Percentiles rank a stretch among this genome's conserved stretches.
These are phyloP conservation scores for Prionailurus bengalensis DNA, from an alignment of 2,113 vertebrate genomes.

Conservation along the genomic window DNA sequence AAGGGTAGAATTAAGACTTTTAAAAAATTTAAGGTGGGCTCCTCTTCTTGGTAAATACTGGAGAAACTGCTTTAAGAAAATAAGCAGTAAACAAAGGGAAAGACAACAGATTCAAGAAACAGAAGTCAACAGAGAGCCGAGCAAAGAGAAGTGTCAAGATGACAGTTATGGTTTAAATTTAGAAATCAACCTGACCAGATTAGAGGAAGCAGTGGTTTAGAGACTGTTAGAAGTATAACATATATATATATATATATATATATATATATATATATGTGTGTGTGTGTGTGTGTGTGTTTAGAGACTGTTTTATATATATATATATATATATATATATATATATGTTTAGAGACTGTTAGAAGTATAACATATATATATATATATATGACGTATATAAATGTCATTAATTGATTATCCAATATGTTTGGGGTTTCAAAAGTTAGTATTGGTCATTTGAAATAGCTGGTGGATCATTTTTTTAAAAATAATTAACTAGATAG, in stretches of 20 bases:
- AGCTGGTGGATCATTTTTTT: background rate
- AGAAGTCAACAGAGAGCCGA: background rate
- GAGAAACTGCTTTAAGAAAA: background rate
- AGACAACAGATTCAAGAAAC: background rate
- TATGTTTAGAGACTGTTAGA: too few species aligned
- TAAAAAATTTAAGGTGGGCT: background rate
- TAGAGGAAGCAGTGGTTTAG: background rate
- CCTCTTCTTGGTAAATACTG: background rate
- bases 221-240: background rate
- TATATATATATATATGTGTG: too few species aligned
- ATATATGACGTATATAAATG: too few species aligned
- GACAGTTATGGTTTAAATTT: background rate
- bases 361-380: too few species aligned
- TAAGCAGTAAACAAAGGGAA: background rate
- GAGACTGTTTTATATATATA: too few species aligned
- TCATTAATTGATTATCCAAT: background rate
- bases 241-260: background rate
- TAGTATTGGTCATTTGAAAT: background rate
- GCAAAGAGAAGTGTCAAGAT: background rate
- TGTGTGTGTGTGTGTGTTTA: too few species aligned
- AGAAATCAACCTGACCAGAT: background rate
- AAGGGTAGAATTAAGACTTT: background rate
- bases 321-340: too few species aligned
- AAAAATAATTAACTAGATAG: background rate
- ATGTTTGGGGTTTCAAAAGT: background rate